Conservation (phyloP, 2,113 vertebrate species). For the Xiphophorus maculatus region DNA sequence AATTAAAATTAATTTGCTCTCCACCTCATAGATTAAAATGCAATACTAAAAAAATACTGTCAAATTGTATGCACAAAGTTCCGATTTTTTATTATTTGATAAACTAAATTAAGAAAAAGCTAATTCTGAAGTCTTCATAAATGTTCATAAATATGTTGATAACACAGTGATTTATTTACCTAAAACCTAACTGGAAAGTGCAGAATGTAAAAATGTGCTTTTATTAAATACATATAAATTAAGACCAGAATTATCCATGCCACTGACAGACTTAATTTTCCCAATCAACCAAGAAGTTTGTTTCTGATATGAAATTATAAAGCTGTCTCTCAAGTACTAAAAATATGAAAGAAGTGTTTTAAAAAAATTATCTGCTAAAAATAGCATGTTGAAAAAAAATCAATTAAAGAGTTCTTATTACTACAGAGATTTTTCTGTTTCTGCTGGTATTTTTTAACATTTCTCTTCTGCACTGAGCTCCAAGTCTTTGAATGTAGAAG, state of each 20-base stretch:
- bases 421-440: not conserved
- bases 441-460: not conserved
- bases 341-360: not conserved
- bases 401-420: not conserved
- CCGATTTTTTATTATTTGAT: too few relatives aligned
- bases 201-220: not conserved
- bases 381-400: not conserved
- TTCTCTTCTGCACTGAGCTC: not conserved
- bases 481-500: not conserved
- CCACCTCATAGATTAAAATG: not conserved
- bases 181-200: not conserved
- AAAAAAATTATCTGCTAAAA: not conserved
- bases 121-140: too few relatives aligned
- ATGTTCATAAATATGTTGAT: too few relatives aligned
- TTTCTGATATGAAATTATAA: not conserved
- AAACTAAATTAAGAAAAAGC: too few relatives aligned
- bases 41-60: not conserved
- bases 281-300: not conserved
- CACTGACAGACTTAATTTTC: too few relatives aligned
- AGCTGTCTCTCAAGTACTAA: not conserved
- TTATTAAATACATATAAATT: not conserved
- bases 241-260: not conserved
- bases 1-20: not conserved
- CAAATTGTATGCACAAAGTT: too few relatives aligned
- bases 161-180: too few relatives aligned